phyloP scores from a whole-genome alignment of 2,797 vertebrate genomes.

The Microctenopoma stevenorrisi region DNA sequence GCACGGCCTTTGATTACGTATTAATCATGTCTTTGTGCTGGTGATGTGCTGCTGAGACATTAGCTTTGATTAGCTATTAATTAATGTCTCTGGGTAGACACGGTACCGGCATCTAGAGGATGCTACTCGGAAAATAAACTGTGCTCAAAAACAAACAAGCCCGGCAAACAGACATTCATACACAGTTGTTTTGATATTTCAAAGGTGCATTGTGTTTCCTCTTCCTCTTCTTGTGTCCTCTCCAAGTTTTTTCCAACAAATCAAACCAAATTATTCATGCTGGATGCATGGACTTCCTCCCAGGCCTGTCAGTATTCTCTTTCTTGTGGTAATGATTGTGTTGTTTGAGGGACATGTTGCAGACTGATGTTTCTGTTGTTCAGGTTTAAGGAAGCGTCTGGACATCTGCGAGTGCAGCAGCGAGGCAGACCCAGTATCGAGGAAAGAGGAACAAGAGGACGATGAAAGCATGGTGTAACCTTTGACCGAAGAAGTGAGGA shows the following conservation, averaged over 20 bases:
- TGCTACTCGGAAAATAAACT: conserved; percentile 73
- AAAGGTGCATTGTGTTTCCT: conserved; percentile 83
- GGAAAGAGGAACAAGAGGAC: conserved; percentile 63
- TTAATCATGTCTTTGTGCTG: conserved; percentile 87
- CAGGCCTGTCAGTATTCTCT: conserved; percentile 79
- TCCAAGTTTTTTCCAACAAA: conserved; percentile 83
- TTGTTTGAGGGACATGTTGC: conserved; percentile 68
- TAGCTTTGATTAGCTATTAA: conserved; percentile 91
- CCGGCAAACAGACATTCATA: conserved; percentile 77
- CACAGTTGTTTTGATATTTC: conserved; percentile 86
- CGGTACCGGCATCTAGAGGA: conserved; percentile 82
- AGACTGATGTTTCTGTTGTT: conserved; percentile 81
- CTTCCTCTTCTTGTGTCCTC: conserved; percentile 80
- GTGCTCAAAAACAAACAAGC: conserved; percentile 83
- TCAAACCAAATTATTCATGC: conserved; percentile 86
- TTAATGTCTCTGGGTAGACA: conserved; percentile 86
- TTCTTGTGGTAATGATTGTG: conserved; percentile 80
- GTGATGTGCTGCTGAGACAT: conserved; percentile 82
- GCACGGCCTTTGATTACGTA: conserved; percentile 87
- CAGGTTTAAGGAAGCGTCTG: conserved; percentile 89
- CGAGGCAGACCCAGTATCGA: conserved; percentile 63
- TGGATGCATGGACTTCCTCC: conserved; percentile 78
- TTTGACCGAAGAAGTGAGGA: conserved; percentile 64
- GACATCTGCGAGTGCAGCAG: conserved; percentile 71
- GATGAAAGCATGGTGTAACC: conserved; percentile 74